A percentile compares a stretch with the other conserved stretches of the same genome.
Evolutionary conservation across 2,888 invertebrate genomes (phyloP).

Genomic region (Pseudococcus jackbeardsleyi): DNA sequence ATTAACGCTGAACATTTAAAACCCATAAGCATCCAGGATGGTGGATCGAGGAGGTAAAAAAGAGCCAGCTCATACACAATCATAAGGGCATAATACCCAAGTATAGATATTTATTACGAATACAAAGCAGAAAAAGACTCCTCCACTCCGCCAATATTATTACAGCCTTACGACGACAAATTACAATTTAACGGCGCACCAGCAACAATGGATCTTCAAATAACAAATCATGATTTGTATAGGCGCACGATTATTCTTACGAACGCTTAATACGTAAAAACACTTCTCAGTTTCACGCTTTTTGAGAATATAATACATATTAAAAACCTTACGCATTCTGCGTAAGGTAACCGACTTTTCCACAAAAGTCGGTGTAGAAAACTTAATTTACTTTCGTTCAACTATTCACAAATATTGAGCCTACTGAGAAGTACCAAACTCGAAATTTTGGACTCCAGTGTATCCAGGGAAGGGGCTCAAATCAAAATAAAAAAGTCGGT

Average conservation of each 20-base stretch:
- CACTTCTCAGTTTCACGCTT: conserved; percentile 53
- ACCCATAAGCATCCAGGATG: background rate
- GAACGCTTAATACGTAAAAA: conserved; percentile 41
- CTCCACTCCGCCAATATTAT: background rate
- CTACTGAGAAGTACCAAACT: too few species aligned
- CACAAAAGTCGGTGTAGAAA: too few species aligned
- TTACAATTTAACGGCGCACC: conserved; percentile 27
- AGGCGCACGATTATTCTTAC: conserved; percentile 38
- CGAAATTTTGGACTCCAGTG: too few species aligned
- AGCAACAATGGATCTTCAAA: conserved; percentile 55
- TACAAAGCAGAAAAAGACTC: conserved; percentile 4
- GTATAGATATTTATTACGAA: conserved; percentile 35
- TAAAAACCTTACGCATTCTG: too few species aligned
- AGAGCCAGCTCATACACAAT: background rate
- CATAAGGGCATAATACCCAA: background rate
- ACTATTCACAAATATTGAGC: too few species aligned
- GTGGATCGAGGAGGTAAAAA: background rate
- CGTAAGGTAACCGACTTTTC: too few species aligned
- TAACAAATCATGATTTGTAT: conserved; percentile 54
- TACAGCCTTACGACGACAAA: conserved; percentile 17
- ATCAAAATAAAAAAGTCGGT: too few species aligned
- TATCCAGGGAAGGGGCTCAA: too few species aligned
- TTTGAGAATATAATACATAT: conserved; percentile 56
- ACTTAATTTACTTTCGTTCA: too few species aligned
- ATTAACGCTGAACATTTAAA: conserved; percentile 31